These are phyloP conservation scores for Setophaga coronata DNA, from an alignment of 2,113 vertebrate species.

Conservation along the genomic window DNA sequence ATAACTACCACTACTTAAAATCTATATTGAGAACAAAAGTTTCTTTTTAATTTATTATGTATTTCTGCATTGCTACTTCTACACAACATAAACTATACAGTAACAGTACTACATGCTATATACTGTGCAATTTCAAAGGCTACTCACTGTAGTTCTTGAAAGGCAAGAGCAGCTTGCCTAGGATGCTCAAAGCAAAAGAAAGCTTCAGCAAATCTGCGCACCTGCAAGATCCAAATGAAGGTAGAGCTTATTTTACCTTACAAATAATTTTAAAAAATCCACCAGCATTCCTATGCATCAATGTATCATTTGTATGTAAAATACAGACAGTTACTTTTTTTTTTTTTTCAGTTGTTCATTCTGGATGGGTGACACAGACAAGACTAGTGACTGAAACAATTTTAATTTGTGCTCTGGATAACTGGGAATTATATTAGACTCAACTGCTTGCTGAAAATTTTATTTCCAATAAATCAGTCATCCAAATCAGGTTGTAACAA, in stretches of 20 bases:
- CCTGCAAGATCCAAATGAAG: constrained; percentile 76
- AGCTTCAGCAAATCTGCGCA: constrained; percentile 95
- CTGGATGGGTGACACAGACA: background rate
- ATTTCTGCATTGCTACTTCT: background rate
- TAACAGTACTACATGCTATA: background rate
- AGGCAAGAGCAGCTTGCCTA: constrained; percentile 93
- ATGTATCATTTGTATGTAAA: background rate
- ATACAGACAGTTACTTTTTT: background rate
- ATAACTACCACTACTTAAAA: background rate
- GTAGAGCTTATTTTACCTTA: background rate
- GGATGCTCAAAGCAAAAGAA: constrained; percentile 98
- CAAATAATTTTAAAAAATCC: background rate
- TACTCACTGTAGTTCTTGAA: constrained; percentile 96
- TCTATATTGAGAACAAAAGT: background rate
- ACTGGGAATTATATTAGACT: background rate
- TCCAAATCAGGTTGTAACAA: background rate
- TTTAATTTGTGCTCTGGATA: background rate
- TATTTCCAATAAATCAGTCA: background rate
- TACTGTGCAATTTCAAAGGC: background rate
- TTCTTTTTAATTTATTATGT: background rate
- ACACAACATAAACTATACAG: background rate
- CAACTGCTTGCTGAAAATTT: background rate
- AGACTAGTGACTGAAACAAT: background rate
- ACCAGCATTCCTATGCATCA: background rate
- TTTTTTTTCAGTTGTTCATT: background rate